Evolutionary conservation across 2,797 vertebrate species (phyloP).

Genomic region (Delichon dasypus): DNA sequence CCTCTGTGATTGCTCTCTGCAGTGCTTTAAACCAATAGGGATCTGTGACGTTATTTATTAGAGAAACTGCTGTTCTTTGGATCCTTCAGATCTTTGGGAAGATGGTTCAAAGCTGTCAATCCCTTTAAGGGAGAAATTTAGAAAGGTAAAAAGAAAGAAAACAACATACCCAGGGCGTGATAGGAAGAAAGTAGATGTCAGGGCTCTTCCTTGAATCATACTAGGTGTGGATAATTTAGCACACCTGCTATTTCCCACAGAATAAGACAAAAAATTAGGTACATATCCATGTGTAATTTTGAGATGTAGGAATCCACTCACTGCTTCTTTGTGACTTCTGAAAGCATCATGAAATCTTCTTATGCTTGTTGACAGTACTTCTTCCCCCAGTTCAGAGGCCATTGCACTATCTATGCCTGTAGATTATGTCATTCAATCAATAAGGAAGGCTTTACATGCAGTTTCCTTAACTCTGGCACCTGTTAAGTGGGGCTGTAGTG

Average conservation of each 20-base stretch:
- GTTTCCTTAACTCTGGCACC: background rate
- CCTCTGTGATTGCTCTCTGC: background rate
- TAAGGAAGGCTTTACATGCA: background rate
- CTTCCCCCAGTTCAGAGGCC: background rate
- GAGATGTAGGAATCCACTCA: slow-evolving; percentile 17
- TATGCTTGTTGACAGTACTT: background rate
- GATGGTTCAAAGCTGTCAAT: slow-evolving; percentile 47
- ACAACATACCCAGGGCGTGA: background rate
- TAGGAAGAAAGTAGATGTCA: slow-evolving; percentile 31
- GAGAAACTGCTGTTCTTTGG: background rate
- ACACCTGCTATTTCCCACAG: slow-evolving; percentile 15
- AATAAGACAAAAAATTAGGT: slow-evolving; percentile 30
- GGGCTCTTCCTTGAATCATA: slow-evolving; percentile 4
- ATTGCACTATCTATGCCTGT: background rate
- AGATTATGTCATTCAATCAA: background rate
- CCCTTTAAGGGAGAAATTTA: slow-evolving; percentile 9
- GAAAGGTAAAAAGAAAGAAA: slow-evolving; percentile 12
- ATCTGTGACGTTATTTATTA: slow-evolving; percentile 36
- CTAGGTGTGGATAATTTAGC: slow-evolving; percentile 31
- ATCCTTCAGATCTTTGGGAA: slow-evolving; percentile 28
- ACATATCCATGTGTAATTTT: slow-evolving; percentile 4
- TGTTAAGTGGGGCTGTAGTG: background rate
- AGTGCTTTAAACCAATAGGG: background rate
- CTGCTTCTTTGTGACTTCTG: background rate
- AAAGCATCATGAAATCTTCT: background rate